These are phyloP conservation scores for Ectemnius lituratus DNA, from an alignment of 2,888 invertebrate species.

Conservation along the genomic window DNA sequence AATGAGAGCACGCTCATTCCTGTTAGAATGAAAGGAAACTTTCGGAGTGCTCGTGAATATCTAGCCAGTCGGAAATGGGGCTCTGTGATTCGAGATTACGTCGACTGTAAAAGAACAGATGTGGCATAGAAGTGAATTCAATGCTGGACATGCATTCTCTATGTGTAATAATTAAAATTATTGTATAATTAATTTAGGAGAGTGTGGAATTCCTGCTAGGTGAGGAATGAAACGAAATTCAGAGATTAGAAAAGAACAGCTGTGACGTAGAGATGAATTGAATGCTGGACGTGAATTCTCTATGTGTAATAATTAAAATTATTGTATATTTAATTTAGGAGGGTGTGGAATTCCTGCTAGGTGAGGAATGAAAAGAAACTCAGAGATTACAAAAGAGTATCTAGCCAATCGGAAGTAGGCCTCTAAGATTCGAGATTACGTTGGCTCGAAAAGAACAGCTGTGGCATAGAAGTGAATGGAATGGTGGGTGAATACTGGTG, in stretches of 20 bases:
- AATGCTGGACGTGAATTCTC: no score
- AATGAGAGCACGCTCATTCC: slow-evolving; percentile 57
- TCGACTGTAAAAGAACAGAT: neutral
- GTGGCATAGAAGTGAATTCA: neutral
- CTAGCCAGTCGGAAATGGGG: neutral
- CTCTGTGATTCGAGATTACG: neutral
- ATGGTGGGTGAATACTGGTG: neutral
- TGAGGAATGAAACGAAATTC: neutral
- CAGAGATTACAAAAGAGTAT: neutral
- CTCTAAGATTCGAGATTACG: neutral
- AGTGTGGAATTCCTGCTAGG: neutral
- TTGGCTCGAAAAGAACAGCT: neutral
- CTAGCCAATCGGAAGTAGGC: no score
- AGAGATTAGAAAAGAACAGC: neutral
- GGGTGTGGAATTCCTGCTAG: neutral
- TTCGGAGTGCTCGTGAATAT: neutral
- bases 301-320: no score
- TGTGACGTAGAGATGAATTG: neutral
- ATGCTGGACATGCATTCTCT: no score
- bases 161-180: no score
- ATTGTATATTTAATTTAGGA: no score
- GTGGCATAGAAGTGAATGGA: neutral
- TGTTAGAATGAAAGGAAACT: slow-evolving; percentile 1
- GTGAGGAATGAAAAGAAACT: neutral
- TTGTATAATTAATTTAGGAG: no score